Evolutionary conservation across 1,140 invertebrate genomes (phyloP).

Genomic region (Penaeus japonicus): DNA sequence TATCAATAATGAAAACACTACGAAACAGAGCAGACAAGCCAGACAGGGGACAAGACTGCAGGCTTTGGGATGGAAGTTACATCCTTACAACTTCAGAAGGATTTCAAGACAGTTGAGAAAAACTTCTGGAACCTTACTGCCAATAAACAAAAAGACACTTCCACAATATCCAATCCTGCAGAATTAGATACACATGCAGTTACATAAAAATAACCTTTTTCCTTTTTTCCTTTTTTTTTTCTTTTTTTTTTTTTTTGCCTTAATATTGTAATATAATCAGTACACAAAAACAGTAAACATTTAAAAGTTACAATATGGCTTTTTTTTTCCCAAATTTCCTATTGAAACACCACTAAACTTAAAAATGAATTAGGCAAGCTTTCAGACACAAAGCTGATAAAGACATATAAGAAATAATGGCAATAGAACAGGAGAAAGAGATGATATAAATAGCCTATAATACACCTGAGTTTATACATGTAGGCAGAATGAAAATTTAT

Average conservation of each 20-base stretch:
- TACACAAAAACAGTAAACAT: too few relatives aligned
- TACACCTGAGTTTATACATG: constrained; percentile 37
- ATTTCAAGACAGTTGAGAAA: constrained; percentile 16
- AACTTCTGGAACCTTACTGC: background rate
- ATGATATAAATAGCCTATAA: background rate
- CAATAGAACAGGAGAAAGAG: constrained; percentile 13
- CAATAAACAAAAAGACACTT: background rate
- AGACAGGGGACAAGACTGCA: constrained; percentile 42
- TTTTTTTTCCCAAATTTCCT: too few relatives aligned
- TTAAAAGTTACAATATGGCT: too few relatives aligned
- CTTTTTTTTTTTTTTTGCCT: too few relatives aligned
- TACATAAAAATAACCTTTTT: background rate
- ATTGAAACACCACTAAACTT: background rate
- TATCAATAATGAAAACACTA: constrained; percentile 28
- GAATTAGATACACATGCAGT: background rate
- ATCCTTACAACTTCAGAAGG: background rate
- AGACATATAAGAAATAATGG: background rate
- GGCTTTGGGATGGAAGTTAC: background rate
- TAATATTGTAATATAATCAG: too few relatives aligned
- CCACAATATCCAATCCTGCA: background rate
- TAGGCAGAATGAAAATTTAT: constrained; percentile 26
- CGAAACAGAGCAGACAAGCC: constrained; percentile 23
- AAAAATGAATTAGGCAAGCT: background rate
- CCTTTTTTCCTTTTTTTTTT: background rate
- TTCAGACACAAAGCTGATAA: background rate